Evolutionary conservation across 2,113 vertebrate genomes (phyloP).

Genomic region (Myotis davidii): DNA sequence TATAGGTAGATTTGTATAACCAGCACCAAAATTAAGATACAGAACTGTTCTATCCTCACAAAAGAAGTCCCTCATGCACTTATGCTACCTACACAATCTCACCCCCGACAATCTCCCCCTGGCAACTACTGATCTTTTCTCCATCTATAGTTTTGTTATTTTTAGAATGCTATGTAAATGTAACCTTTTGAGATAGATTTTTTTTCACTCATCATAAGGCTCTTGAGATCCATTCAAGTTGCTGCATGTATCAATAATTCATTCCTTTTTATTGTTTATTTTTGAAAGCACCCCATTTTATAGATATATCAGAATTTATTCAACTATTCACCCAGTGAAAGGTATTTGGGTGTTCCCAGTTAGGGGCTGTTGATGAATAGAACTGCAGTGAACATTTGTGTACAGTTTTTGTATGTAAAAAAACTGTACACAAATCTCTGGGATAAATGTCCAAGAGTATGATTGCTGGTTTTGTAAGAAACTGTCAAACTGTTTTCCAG

Average conservation of each 20-base stretch:
- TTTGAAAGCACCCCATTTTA: not conserved
- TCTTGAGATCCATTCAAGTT: not conserved
- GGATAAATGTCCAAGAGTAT: not conserved
- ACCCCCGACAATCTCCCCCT: not conserved
- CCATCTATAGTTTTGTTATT: not conserved
- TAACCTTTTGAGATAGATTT: constrained; percentile 7
- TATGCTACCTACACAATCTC: not conserved
- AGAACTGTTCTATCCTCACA: not conserved
- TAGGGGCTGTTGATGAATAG: not conserved
- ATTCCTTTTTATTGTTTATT: not conserved
- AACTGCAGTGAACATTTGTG: not conserved
- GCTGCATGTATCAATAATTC: not conserved
- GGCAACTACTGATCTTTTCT: not conserved
- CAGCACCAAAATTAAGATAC: not conserved
- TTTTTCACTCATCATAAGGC: not conserved
- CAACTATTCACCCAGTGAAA: not conserved
- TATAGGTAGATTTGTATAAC: not conserved
- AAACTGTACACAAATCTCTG: not conserved
- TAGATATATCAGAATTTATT: not conserved
- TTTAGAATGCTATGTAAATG: constrained; percentile 16
- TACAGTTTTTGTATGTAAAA: not conserved
- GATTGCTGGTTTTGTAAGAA: constrained; percentile 3
- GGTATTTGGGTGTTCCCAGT: not conserved
- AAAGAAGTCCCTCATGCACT: not conserved
- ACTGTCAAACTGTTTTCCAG: not conserved